A percentile compares a stretch with the other conserved stretches of the same genome.
phyloP scores from a whole-genome alignment of 2,888 invertebrate genomes.

The Pterostichus niger region DNA sequence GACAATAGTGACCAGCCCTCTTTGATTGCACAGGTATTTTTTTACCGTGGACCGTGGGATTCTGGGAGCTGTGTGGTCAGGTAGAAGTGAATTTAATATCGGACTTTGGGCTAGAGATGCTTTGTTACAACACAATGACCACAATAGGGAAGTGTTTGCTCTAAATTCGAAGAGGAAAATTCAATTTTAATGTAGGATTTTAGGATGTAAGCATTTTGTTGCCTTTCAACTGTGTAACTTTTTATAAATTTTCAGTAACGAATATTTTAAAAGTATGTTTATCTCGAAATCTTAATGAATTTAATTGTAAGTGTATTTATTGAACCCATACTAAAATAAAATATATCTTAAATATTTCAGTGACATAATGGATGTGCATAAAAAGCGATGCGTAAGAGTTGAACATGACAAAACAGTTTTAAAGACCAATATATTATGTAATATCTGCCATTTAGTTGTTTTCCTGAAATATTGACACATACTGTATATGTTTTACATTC shows the following conservation, averaged over 20 bases:
- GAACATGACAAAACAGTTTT: no score
- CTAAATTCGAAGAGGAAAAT: slow-evolving; percentile 35
- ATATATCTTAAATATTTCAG: no score
- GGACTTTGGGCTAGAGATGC: slow-evolving; percentile 21
- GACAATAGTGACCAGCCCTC: slow-evolving; percentile 65
- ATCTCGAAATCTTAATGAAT: no score
- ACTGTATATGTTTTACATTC: no score
- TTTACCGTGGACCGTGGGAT: slow-evolving; percentile 56
- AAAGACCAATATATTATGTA: no score
- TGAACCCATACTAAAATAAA: no score
- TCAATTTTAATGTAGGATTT: slow-evolving; percentile 37
- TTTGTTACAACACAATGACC: slow-evolving; percentile 54
- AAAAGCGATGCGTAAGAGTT: no score
- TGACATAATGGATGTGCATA: no score
- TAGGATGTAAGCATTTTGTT: slow-evolving; percentile 22
- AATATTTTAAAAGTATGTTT: no score
- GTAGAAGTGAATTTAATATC: slow-evolving; percentile 63
- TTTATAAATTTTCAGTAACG: not conserved
- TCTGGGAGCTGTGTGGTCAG: slow-evolving; percentile 58
- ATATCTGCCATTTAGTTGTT: no score
- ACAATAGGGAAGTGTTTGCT: slow-evolving; percentile 63
- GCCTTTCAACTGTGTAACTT: not conserved
- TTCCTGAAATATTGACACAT: no score
- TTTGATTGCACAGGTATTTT: slow-evolving; percentile 64
- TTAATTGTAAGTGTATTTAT: not conserved